Conservation (phyloP, 2,888 invertebrate genomes). For the Heterodera filipjevi region DNA sequence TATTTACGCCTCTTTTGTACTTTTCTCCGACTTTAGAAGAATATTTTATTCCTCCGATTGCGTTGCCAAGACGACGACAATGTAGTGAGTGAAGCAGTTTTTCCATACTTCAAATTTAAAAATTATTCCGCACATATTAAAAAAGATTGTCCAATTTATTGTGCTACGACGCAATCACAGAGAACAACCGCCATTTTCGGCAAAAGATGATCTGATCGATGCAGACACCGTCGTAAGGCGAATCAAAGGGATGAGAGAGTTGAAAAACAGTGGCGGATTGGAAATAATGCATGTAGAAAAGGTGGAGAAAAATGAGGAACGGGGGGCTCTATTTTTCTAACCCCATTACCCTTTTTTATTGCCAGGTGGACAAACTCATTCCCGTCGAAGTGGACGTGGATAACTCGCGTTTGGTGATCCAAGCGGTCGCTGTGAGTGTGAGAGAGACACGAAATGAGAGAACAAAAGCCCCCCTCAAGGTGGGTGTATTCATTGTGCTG, state of each 20-base stretch:
- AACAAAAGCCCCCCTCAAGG: background rate
- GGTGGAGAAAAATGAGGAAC: background rate
- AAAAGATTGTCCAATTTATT: conserved; percentile 28
- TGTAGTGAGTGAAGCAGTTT: background rate
- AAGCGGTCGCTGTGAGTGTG: conserved; percentile 21
- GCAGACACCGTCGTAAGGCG: conserved; percentile 26
- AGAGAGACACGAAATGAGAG: too few relatives aligned
- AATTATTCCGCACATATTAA: too few relatives aligned
- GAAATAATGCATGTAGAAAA: conserved; percentile 32
- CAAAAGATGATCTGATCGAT: conserved; percentile 25
- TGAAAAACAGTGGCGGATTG: conserved; percentile 28
- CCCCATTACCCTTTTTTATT: too few relatives aligned
- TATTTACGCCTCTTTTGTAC: background rate
- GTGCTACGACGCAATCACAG: conserved; percentile 24
- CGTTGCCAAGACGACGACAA: conserved; percentile 31
- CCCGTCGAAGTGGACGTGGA: conserved; percentile 27
- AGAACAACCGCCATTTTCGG: conserved; percentile 20
- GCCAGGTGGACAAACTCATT: conserved; percentile 28
- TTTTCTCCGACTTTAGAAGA: conserved; percentile 25
- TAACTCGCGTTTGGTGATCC: conserved; percentile 27
- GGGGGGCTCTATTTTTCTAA: too few relatives aligned
- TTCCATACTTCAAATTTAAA: too few relatives aligned
- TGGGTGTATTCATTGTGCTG: conserved; percentile 29
- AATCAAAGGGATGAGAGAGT: conserved; percentile 20
- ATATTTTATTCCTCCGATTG: conserved; percentile 33